Base-by-base conservation (phyloP, 2,888 invertebrate species). In the Machimus rusticus region DNA sequence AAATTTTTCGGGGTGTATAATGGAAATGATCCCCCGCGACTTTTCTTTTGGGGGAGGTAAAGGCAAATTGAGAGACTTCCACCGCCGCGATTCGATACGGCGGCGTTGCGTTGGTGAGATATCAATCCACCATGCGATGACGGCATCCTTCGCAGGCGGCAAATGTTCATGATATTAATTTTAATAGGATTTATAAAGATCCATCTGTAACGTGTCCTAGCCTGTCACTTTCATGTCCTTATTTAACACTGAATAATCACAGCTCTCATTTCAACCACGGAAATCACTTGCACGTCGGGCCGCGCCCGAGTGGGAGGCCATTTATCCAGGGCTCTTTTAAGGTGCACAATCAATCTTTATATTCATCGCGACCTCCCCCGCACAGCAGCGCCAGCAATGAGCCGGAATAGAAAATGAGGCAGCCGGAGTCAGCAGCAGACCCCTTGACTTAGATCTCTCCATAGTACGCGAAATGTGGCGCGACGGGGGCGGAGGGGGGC, bases 181-280 rank as follows among this genome's bases (percentile, higher is more conserved):
- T 86, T 77, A 86, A 77, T 76, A 86, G 77, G 77, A 86, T 76
- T 86, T 77, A 86, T 86, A 86, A 86, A 86, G 77, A 77, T 86
- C 86, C 86, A 86, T 86, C 86, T 86, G 86, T 55, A 86, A 55
- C 55, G 77, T 77, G 86, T 86, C 77, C 77, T 74, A 76, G 86
- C 86, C 57, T 86, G 86, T 86, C 86, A 86, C 55, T 86, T 86
- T 86, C 86, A 86, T 86, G 86, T 86, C 86, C 77, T 86, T 86
- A 76, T 77, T 86, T 86, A 86, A 86, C 86, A 86, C 77, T 86
- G 86, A 86, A 77, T 86, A 86, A 86, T 86, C 86, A 86, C 86
- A 55, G 86, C 77, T 86, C 86, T 77, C 86, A 86, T 86, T 86
- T 86, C 86, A 76, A 86, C 86, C 86, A 86, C 86, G 86, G 74